Conservation (phyloP, 2,888 invertebrate species). For the Orthosia gracilis region DNA sequence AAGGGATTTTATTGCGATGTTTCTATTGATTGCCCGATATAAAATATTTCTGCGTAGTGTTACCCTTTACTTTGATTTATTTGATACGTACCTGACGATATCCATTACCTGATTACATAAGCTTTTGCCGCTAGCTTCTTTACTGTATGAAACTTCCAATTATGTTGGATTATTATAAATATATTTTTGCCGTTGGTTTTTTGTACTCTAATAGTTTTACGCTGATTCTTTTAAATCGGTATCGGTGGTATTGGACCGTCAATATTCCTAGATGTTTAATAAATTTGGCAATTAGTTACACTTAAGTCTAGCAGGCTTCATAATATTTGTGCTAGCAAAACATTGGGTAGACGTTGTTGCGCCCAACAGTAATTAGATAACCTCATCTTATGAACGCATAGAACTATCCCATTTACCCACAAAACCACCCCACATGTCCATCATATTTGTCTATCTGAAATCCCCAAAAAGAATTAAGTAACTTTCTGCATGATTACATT, state of each 20-base stretch:
- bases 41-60: constrained; percentile 54
- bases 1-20: constrained; percentile 52
- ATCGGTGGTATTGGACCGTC: neutral
- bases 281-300: neutral
- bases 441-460: constrained; percentile 55
- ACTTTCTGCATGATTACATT: constrained; percentile 65
- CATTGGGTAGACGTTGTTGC: neutral
- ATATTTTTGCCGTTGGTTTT: constrained; percentile 12
- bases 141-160: constrained; percentile 29
- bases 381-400: neutral
- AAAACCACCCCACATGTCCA: constrained; percentile 25
- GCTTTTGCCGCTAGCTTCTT: constrained; percentile 46
- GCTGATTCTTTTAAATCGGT: neutral
- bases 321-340: neutral
- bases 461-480: constrained; percentile 54
- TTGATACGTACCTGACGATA: constrained; percentile 52
- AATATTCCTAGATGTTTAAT: neutral
- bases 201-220: constrained; percentile 17
- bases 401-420: neutral
- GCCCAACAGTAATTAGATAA: neutral
- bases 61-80: constrained; percentile 61
- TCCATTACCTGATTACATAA: constrained; percentile 70
- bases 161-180: constrained; percentile 27
- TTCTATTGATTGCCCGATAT: constrained; percentile 52
- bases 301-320: no score